Conservation (phyloP, 2,797 vertebrate genomes). For the Poecilia gillii region DNA sequence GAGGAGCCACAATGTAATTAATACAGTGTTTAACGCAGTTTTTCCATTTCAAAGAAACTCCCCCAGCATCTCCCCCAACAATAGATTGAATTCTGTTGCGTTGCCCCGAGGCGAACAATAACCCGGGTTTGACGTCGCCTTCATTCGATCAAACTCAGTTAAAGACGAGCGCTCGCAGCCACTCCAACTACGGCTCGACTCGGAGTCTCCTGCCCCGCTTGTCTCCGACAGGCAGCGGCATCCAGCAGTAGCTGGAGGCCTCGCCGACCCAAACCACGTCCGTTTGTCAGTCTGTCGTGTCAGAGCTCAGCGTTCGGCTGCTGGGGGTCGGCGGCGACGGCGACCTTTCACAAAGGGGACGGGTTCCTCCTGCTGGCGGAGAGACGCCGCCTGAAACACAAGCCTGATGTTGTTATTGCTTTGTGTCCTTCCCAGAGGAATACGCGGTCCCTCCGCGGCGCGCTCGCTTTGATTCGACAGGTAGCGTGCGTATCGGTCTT, state of each 20-base stretch:
- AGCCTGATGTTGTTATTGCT: slow-evolving; percentile 40
- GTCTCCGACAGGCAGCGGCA: slow-evolving; percentile 53
- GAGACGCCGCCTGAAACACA: slow-evolving; percentile 32
- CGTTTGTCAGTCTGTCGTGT: slow-evolving; percentile 69
- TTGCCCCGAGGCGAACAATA: slow-evolving; percentile 70
- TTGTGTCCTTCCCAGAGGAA: slow-evolving; percentile 62
- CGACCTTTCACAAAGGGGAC: slow-evolving; percentile 69
- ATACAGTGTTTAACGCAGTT: slow-evolving; percentile 81
- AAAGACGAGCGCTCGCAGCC: slow-evolving; percentile 40
- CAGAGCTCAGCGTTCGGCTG: slow-evolving; percentile 62
- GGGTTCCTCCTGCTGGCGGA: slow-evolving; percentile 41
- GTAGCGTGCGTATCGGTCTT: slow-evolving; percentile 54
- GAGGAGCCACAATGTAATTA: slow-evolving; percentile 63
- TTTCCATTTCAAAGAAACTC: slow-evolving; percentile 81
- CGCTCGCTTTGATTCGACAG: slow-evolving; percentile 53
- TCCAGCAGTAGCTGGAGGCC: slow-evolving; percentile 72
- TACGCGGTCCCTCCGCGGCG: slow-evolving; percentile 23
- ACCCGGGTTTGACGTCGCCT: slow-evolving; percentile 63
- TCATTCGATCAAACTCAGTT: slow-evolving; percentile 72
- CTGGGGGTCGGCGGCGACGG: slow-evolving; percentile 43
- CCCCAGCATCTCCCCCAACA: slow-evolving; percentile 51
- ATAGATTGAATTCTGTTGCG: slow-evolving; percentile 53
- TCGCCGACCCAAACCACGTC: slow-evolving; percentile 55
- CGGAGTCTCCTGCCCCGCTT: slow-evolving; percentile 47
- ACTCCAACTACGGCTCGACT: slow-evolving; percentile 7